A percentile compares a stretch with the other conserved stretches of the same genome.
Evolutionary conservation across 2,888 invertebrate species (phyloP).

Genomic region (Priocnemis perturbator): DNA sequence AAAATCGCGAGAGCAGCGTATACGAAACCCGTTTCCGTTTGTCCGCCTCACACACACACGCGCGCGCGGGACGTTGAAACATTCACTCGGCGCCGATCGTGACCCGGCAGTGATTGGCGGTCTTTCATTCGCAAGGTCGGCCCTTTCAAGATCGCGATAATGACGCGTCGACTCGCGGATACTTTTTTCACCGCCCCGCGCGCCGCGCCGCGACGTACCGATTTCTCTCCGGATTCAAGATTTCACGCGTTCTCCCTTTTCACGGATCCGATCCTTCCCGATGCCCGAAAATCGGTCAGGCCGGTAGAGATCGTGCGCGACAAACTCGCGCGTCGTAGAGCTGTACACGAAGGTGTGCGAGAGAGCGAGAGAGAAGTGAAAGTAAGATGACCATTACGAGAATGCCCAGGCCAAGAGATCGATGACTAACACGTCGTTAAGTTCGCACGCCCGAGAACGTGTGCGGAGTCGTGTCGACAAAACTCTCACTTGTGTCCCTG

Average conservation of each 20-base stretch:
- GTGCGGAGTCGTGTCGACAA: conserved; percentile 4
- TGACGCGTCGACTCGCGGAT: not conserved
- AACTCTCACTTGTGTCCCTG: not conserved
- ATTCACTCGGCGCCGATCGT: conserved; percentile 9
- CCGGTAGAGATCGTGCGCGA: not conserved
- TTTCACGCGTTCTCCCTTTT: too few relatives aligned
- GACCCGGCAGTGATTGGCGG: conserved; percentile 12
- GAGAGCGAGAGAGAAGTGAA: conserved; percentile 52
- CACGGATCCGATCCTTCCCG: too few relatives aligned
- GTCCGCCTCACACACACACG: conserved; percentile 9
- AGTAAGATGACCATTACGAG: conserved; percentile 59
- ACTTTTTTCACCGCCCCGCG: too few relatives aligned
- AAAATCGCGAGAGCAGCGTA: conserved; percentile 58
- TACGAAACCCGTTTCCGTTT: conserved; percentile 60
- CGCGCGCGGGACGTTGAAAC: too few relatives aligned
- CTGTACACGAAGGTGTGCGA: too few relatives aligned
- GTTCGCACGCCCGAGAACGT: conserved; percentile 4
- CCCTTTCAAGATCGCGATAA: conserved; percentile 1
- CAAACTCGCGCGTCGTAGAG: too few relatives aligned
- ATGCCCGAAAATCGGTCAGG: not conserved
- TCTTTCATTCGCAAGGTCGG: conserved; percentile 4
- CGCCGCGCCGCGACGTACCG: too few relatives aligned
- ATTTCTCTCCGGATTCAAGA: not conserved
- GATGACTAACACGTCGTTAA: conserved; percentile 44
- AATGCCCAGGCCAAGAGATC: conserved; percentile 42